Conservation (phyloP, 2,888 invertebrate genomes). For the Melikaiella ostensackeni region DNA sequence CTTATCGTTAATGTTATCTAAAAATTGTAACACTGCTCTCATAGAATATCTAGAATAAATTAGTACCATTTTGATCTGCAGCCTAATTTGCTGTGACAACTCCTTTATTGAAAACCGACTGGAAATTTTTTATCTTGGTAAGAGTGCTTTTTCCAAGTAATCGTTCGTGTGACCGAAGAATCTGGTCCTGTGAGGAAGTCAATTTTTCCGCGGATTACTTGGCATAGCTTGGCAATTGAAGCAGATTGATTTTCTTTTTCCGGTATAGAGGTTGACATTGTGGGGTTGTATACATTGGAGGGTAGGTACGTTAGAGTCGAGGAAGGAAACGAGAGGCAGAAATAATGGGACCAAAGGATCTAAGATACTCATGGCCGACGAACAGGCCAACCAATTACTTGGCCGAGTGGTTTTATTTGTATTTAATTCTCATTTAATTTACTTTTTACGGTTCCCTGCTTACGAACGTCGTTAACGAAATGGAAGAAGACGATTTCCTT, state of each 20-base stretch:
- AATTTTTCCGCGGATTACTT: conserved; percentile 66
- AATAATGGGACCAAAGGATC: conserved; percentile 55
- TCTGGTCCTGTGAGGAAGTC: conserved; percentile 56
- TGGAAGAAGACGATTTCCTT: conserved; percentile 65
- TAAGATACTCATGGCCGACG: conserved; percentile 59
- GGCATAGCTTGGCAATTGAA: conserved; percentile 66
- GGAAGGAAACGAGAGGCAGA: conserved; percentile 48
- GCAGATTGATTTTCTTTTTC: conserved; percentile 63
- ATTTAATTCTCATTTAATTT: conserved; percentile 77
- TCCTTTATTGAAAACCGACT: background rate
- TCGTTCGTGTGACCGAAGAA: conserved; percentile 33
- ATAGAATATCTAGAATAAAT: background rate
- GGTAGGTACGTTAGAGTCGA: conserved; percentile 42
- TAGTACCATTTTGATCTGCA: background rate
- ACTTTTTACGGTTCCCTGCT: conserved; percentile 72
- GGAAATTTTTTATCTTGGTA: background rate
- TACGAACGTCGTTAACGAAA: conserved; percentile 68
- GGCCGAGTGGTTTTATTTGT: conserved; percentile 76
- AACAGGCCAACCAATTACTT: conserved; percentile 73
- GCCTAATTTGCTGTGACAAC: background rate
- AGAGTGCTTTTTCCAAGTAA: conserved; percentile 3
- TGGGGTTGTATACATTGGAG: conserved; percentile 41
- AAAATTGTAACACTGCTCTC: background rate
- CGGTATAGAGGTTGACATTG: conserved; percentile 45
- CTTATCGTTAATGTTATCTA: no score